Base-by-base conservation (phyloP, 2,888 invertebrate species). In the Proisotoma minuta region DNA sequence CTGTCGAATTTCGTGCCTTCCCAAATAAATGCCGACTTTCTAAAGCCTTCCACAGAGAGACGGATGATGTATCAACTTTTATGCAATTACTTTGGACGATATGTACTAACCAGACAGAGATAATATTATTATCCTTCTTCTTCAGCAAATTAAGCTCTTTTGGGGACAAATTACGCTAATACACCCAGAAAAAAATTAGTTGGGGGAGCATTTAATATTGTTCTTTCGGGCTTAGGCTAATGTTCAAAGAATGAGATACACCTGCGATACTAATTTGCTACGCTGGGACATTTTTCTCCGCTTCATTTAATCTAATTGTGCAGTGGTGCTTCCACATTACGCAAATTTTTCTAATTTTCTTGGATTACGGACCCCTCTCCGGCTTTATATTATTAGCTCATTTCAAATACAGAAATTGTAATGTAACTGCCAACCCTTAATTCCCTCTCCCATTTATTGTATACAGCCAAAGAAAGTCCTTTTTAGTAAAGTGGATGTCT, bases 1-100 rank as follows among this genome's bases (percentile, higher is more conserved):
- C 71, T 71, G 71, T 71, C 71, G 73, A 73, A 73, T 73, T 71
- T 60, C 70, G 70, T 73, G 69, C 65, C 53, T 60, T 69, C 26
- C 39, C 60, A 62, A 66, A 64, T 64, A 66, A 69, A 69, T 69
- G 69, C 57, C 64, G 61, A 66, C 54, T 66, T 54, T 24, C 53
- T n/a, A 54, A 54, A 54, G 10, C 29, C 18, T 20, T 28, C 29
- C 52, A 52, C 27, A 8, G 22, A 20, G 20, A 54, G 23, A 20
- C 10, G 20, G 39, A 28, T n/a, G 39, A 54, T 54, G 39, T 20
- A 54, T 54, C 53, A 54, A 54, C 34, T 39, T 24, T 15, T 49
- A 20, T n/a, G 22, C 49, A 18, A 22, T 49, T 49, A 49, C n/a
- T n/a, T n/a, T 43, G 18, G 18, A 15, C 18, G 10, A 12, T 20